Base-by-base conservation (phyloP, 1,140 invertebrate genomes). In the Zaprionus inermis region DNA sequence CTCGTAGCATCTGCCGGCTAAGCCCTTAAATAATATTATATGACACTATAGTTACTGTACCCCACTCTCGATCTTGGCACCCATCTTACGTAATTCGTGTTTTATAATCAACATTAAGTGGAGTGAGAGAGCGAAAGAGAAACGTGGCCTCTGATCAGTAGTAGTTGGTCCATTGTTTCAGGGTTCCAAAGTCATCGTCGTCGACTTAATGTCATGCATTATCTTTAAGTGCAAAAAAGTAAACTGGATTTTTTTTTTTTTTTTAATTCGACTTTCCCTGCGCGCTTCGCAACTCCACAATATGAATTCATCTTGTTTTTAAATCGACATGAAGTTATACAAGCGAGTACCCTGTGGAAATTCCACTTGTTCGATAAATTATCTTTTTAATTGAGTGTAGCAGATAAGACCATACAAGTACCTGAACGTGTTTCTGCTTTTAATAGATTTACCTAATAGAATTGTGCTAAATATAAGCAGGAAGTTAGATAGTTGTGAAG, bases 241-340 rank as follows among this genome's bases (percentile, higher is more conserved):
- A n/a, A 59, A 67, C 34, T 59, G 7, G 24, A 65, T 46, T 41
- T n/a, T n/a, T n/a, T n/a, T n/a, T n/a, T n/a, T n/a, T n/a, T n/a
- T n/a, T 58, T 38, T 24, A 28, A 46, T 65, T 66, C 38, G 38
- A 54, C 55, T 72, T 72, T 72, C 70, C 65, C 56, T n/a, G n/a
- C 18, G n/a, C 24, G 52, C 32, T 54, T 28, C 52, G 10, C 38
- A 41, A 41, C 38, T 41, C 5, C 58, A 24, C 9, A n/a, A 16
- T 22, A 38, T 51, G 32, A 61, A 51, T 49, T 18, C 44, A 49
- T 49, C 16, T 49, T 44, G 38, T 16, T 44, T 20, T 10, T 52
- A 34, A 58, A 58, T 58, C 11, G 69, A 57, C 16, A 49, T 55
- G 22, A 58, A 65, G 44, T 56, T 41, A 36, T 18, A n/a, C 20